phyloP scores from a whole-genome alignment of 2,888 invertebrate species.

The Drosophila flavopinicola region DNA sequence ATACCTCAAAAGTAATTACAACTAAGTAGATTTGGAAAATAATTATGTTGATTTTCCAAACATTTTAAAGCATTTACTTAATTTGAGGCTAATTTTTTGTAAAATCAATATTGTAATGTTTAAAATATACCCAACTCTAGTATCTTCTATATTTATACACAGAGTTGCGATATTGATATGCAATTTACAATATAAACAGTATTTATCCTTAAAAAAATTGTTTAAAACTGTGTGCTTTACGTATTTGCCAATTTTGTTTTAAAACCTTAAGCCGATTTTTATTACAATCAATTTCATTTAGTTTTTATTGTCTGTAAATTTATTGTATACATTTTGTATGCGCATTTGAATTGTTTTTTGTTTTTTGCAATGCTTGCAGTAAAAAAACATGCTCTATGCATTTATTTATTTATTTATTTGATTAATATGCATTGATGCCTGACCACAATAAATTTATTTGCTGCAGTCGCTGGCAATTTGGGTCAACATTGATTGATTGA shows the following conservation, averaged over 20 bases:
- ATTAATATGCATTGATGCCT: conserved; percentile 46
- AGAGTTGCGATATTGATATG: too few relatives aligned
- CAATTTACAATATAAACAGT: too few relatives aligned
- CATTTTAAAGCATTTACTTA: background rate
- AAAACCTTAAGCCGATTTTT: background rate
- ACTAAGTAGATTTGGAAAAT: conserved; percentile 5
- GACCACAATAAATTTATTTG: conserved; percentile 38
- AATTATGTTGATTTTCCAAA: background rate
- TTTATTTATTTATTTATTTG: conserved; percentile 32
- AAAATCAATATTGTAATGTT: too few relatives aligned
- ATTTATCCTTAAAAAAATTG: too few relatives aligned
- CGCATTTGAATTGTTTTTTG: conserved; percentile 20
- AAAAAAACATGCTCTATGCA: conserved; percentile 35
- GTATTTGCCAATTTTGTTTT: too few relatives aligned
- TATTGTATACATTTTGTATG: conserved; percentile 3
- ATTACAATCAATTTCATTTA: background rate
- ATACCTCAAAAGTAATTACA: conserved; percentile 15
- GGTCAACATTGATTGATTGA: conserved; percentile 59
- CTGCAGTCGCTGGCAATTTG: conserved; percentile 40
- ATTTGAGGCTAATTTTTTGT: background rate
- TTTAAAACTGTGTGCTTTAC: too few relatives aligned
- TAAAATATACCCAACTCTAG: too few relatives aligned
- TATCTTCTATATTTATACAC: too few relatives aligned
- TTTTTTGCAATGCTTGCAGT: conserved; percentile 17
- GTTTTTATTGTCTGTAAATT: background rate